A percentile compares a stretch with the other conserved stretches of the same genome.
Conservation (phyloP, 2,888 invertebrate genomes). For the Sturmia bella region DNA sequence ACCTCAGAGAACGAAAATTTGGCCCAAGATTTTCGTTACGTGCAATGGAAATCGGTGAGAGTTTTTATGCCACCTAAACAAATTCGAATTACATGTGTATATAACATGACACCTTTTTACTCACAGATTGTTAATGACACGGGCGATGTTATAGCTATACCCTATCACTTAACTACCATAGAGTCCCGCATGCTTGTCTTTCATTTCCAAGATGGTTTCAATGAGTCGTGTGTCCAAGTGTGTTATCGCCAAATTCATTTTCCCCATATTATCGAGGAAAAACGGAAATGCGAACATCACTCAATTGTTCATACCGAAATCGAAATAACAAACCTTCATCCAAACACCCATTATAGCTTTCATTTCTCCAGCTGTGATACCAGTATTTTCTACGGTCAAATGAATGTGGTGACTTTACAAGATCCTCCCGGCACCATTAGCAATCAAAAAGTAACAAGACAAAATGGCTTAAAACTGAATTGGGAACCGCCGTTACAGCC, state of each 20-base stretch:
- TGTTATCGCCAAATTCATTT: slow-evolving; percentile 76
- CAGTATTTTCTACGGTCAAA: slow-evolving; percentile 78
- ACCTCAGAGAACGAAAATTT: slow-evolving; percentile 79
- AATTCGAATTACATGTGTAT: not conserved
- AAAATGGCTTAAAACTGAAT: slow-evolving; percentile 78
- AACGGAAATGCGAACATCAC: slow-evolving; percentile 75
- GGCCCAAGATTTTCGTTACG: slow-evolving; percentile 79
- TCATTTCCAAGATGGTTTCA: slow-evolving; percentile 76
- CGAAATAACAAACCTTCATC: slow-evolving; percentile 75
- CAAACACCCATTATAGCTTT: slow-evolving; percentile 77
- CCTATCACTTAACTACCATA: slow-evolving; percentile 76
- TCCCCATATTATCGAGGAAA: slow-evolving; percentile 75
- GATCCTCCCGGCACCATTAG: slow-evolving; percentile 81
- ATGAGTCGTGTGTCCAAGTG: slow-evolving; percentile 78
- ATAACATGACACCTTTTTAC: not conserved
- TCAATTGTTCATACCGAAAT: slow-evolving; percentile 76
- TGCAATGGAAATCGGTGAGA: slow-evolving; percentile 81
- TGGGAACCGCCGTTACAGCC: slow-evolving; percentile 81
- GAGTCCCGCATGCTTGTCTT: slow-evolving; percentile 80
- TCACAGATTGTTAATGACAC: slow-evolving; percentile 80
- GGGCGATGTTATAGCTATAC: slow-evolving; percentile 76
- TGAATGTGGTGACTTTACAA: slow-evolving; percentile 78
- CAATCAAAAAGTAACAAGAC: slow-evolving; percentile 77
- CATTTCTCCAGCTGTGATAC: slow-evolving; percentile 78
- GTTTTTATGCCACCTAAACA: not conserved